These are phyloP conservation scores for Lordiphosa collinella DNA, from an alignment of 1,140 invertebrate species.

Conservation along the genomic window DNA sequence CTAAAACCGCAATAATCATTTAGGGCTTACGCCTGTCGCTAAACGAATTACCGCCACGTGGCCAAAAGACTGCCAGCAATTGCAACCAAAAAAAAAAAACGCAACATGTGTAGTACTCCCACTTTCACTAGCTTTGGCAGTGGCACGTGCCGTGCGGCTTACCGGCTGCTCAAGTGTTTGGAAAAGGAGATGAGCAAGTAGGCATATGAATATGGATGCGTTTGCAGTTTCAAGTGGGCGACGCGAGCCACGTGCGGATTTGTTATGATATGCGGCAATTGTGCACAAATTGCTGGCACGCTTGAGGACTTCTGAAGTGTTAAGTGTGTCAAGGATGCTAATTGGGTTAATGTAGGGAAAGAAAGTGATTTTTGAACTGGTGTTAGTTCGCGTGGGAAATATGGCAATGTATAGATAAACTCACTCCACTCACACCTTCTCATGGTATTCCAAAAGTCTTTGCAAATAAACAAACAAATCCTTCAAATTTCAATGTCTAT, in stretches of 20 bases:
- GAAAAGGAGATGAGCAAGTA: constrained; percentile 16
- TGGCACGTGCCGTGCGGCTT: constrained; percentile 39
- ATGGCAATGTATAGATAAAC: too few species aligned
- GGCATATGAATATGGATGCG: background rate
- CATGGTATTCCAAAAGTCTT: too few species aligned
- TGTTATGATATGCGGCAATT: constrained; percentile 61
- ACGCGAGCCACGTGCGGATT: constrained; percentile 37
- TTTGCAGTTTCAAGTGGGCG: constrained; percentile 26
- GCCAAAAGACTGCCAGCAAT: constrained; percentile 26
- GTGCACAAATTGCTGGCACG: constrained; percentile 42
- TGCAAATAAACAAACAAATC: too few species aligned
- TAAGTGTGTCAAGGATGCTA: constrained; percentile 33
- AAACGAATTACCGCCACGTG: constrained; percentile 68
- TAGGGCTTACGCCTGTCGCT: constrained; percentile 63
- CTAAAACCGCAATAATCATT: constrained; percentile 62
- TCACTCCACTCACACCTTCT: too few species aligned
- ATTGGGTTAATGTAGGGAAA: constrained; percentile 25
- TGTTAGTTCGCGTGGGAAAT: too few species aligned
- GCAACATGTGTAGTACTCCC: constrained; percentile 56
- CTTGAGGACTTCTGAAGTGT: constrained; percentile 11
- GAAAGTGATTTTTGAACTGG: constrained; percentile 6
- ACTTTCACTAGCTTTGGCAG: constrained; percentile 1
- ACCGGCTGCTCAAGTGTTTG: constrained; percentile 59
- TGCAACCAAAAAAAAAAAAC: constrained; percentile 13
- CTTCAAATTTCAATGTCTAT: too few species aligned